These are phyloP conservation scores for Plutella xylostella DNA, from an alignment of 2,888 invertebrate species.

Conservation along the genomic window DNA sequence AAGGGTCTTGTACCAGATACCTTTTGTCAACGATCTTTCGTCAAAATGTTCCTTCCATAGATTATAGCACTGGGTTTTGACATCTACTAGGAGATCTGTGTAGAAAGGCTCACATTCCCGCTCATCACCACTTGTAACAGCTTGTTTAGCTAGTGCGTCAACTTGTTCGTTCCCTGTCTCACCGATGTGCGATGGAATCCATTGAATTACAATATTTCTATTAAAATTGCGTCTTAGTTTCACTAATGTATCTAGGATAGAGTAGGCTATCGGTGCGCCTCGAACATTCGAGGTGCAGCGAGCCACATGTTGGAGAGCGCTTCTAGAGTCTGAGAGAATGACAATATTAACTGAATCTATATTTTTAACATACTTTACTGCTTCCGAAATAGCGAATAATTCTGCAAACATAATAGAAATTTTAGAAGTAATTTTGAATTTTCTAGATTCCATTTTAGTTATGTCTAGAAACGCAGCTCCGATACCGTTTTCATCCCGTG, in stretches of 20 bases:
- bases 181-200: too few relatives aligned
- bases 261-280: constrained; percentile 2
- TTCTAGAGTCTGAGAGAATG: neutral
- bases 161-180: neutral
- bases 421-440: neutral
- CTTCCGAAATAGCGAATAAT: neutral
- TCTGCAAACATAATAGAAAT: neutral
- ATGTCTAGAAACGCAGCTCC: neutral
- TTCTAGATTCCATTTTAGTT: neutral
- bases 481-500: neutral
- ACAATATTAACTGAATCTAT: neutral
- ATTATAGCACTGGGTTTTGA: too few relatives aligned
- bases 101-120: too few relatives aligned
- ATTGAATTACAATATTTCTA: neutral
- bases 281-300: neutral
- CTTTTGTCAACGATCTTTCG: neutral
- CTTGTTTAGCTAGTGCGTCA: neutral
- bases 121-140: too few relatives aligned
- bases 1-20: neutral
- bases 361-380: neutral
- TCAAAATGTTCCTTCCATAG: too few relatives aligned
- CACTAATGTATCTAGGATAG: neutral
- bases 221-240: neutral
- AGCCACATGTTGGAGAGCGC: neutral
- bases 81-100: too few relatives aligned